These are phyloP conservation scores for Lycodopsis pacificus DNA, from an alignment of 2,797 vertebrate genomes.

Conservation along the genomic window DNA sequence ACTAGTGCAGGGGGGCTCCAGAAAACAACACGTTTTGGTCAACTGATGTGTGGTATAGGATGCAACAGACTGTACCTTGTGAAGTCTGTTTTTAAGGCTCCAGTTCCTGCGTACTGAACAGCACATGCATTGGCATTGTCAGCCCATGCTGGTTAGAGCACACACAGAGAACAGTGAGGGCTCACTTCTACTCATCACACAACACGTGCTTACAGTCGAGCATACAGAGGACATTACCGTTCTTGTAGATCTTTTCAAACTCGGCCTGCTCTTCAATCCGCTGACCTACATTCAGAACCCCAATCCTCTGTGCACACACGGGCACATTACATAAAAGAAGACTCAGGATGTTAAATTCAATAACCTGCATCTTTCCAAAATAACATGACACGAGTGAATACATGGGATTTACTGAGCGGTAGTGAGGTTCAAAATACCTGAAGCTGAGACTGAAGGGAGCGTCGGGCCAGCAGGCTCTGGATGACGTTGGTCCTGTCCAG, in stretches of 20 bases:
- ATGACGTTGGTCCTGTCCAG: conserved; percentile 97
- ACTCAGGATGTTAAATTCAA: background rate
- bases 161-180: conserved; percentile 48
- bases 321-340: background rate
- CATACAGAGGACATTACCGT: conserved; percentile 81
- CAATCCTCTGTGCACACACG: conserved; percentile 87
- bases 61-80: conserved; percentile 86
- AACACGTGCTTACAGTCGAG: background rate
- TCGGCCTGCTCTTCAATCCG: conserved; percentile 95
- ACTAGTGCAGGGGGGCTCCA: background rate
- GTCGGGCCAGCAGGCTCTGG: conserved; percentile 93
- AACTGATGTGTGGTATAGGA: background rate
- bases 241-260: conserved; percentile 98
- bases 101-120: conserved; percentile 97
- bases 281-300: conserved; percentile 94
- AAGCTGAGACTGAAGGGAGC: conserved; percentile 95
- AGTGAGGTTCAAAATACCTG: conserved; percentile 81
- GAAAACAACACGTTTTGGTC: background rate
- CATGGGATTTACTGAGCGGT: background rate
- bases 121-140: conserved; percentile 99
- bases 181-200: conserved; percentile 9
- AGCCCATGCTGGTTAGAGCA: conserved; percentile 91
- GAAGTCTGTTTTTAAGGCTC: conserved; percentile 98
- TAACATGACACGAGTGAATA: background rate
- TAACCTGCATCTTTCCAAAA: background rate